Evolutionary conservation across 1,140 invertebrate species (phyloP).

Genomic region (Lepidurus packardi): DNA sequence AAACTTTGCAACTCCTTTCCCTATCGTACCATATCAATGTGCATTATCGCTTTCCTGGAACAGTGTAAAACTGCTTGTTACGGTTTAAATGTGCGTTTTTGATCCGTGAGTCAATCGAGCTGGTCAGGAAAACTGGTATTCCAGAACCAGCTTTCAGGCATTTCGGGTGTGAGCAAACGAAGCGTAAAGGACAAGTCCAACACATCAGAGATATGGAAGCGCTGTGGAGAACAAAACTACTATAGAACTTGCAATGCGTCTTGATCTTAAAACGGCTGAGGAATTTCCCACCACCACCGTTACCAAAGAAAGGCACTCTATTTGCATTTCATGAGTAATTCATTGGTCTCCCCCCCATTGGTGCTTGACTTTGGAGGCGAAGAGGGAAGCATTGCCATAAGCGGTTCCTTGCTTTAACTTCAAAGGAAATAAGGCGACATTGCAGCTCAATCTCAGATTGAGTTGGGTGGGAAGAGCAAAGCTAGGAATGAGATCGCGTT

Average conservation of each 20-base stretch:
- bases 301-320: background rate
- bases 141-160: too few relatives aligned
- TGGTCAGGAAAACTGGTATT: too few relatives aligned
- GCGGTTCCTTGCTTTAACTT: background rate
- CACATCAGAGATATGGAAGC: background rate
- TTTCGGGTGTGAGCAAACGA: too few relatives aligned
- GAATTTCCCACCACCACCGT: slow-evolving; percentile 1
- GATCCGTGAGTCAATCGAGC: too few relatives aligned
- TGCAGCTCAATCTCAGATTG: background rate
- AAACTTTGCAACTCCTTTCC: background rate
- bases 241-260: background rate
- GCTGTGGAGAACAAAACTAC: background rate
- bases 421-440: slow-evolving; percentile 4
- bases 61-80: too few relatives aligned
- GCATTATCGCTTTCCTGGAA: too few relatives aligned
- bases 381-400: background rate
- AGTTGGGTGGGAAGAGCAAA: background rate
- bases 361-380: background rate
- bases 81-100: too few relatives aligned
- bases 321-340: slow-evolving; percentile 22
- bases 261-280: background rate
- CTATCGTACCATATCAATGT: too few relatives aligned
- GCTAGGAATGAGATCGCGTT: background rate
- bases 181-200: too few relatives aligned
- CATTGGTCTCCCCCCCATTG: background rate